Percentiles rank a stretch among this genome's conserved stretches.
phyloP scores from a whole-genome alignment of 2,113 vertebrate genomes.

The Pterocles orientalis region DNA sequence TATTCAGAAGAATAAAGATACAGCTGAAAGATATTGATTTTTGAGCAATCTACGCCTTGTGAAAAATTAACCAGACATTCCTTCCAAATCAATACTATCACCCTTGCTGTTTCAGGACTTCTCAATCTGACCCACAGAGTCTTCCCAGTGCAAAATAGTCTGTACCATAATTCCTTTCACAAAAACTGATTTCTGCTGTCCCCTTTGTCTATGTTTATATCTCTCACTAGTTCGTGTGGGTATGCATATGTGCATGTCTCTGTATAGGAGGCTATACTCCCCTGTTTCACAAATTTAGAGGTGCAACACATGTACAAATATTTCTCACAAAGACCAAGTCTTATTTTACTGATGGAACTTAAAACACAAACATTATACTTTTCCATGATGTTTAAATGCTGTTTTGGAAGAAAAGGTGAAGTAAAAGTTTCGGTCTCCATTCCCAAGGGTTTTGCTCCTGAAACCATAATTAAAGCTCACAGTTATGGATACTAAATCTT shows the following conservation, averaged over 20 bases:
- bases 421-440: background rate
- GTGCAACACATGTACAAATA: background rate
- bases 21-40: constrained; percentile 83
- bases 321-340: background rate
- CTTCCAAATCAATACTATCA: constrained; percentile 77
- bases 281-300: background rate
- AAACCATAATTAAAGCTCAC: background rate
- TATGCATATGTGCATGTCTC: background rate
- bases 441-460: background rate
- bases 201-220: background rate
- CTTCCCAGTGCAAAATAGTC: background rate
- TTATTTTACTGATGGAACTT: background rate
- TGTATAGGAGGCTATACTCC: background rate
- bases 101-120: constrained; percentile 65
- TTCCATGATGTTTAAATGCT: background rate
- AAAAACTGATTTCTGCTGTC: background rate
- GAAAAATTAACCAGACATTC: constrained; percentile 84
- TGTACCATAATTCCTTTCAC: background rate
- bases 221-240: background rate
- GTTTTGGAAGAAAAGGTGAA: background rate
- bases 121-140: constrained; percentile 14
- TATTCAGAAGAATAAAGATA: constrained; percentile 80
- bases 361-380: background rate
- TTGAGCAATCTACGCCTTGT: constrained; percentile 77
- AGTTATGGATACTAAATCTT: background rate